Conservation (phyloP, 1,140 invertebrate species). For the Sminthurinus signatus region DNA sequence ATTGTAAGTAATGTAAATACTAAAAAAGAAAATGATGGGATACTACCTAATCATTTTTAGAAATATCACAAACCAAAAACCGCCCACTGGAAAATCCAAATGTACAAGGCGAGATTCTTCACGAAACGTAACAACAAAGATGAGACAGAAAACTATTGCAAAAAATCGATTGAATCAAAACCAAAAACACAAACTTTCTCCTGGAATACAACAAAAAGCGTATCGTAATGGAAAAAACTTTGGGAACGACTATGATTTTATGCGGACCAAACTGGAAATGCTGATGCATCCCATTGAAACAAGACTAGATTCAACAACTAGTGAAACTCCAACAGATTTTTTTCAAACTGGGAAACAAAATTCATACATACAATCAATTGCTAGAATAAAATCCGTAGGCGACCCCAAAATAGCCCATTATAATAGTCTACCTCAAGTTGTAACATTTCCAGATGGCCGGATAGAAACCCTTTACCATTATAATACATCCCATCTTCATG, state of each 20-base stretch:
- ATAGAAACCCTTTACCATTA: background rate
- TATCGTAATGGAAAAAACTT: too few relatives aligned
- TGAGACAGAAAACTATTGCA: background rate
- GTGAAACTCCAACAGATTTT: conserved; percentile 1
- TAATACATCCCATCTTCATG: conserved; percentile 4
- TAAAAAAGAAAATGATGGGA: background rate
- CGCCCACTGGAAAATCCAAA: background rate
- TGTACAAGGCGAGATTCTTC: background rate
- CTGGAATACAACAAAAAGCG: too few relatives aligned
- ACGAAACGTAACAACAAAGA: background rate
- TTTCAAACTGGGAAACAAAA: too few relatives aligned
- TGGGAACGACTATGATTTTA: too few relatives aligned
- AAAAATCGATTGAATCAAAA: too few relatives aligned
- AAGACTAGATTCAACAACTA: background rate
- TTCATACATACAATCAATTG: too few relatives aligned
- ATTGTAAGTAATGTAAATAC: background rate
- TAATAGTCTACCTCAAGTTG: conserved; percentile 7
- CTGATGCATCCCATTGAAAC: conserved; percentile 18
- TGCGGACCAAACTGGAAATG: too few relatives aligned
- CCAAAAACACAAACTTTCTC: too few relatives aligned
- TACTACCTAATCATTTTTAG: background rate
- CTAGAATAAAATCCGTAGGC: too few relatives aligned
- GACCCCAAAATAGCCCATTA: conserved; percentile 11
- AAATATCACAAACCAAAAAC: background rate
- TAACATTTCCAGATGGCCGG: background rate